These are phyloP conservation scores for Thera obeliscata DNA, from an alignment of 2,888 invertebrate genomes.

Conservation along the genomic window DNA sequence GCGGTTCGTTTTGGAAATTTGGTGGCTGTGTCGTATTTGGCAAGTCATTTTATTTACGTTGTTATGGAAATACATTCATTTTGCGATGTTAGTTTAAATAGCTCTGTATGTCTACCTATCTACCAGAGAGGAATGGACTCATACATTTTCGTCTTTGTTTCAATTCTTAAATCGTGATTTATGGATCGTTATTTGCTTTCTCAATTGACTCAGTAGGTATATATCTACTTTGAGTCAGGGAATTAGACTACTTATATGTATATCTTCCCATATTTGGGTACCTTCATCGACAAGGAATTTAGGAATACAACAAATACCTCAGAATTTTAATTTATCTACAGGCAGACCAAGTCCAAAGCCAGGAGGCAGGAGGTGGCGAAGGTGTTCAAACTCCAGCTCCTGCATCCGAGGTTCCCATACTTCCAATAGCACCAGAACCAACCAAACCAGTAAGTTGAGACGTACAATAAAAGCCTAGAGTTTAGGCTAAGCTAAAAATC, in stretches of 20 bases:
- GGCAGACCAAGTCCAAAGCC: conserved; percentile 46
- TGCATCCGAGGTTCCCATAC: neutral
- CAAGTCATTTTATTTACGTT: conserved; percentile 24
- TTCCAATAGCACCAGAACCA: conserved; percentile 5
- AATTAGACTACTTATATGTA: too few relatives aligned
- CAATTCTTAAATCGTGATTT: too few relatives aligned
- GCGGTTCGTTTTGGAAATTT: conserved; percentile 23
- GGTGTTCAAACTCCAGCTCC: conserved; percentile 24
- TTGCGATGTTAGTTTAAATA: conserved; percentile 16
- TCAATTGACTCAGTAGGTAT: too few relatives aligned
- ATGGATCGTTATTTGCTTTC: too few relatives aligned
- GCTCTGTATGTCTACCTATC: neutral
- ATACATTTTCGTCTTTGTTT: too few relatives aligned
- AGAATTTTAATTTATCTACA: conserved; percentile 20
- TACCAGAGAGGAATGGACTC: too few relatives aligned
- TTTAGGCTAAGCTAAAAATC: too few relatives aligned
- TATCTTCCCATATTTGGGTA: too few relatives aligned
- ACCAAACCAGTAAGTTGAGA: conserved; percentile 25
- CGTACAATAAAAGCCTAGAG: neutral
- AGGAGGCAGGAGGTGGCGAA: conserved; percentile 51
- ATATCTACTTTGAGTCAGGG: too few relatives aligned
- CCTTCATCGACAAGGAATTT: too few relatives aligned
- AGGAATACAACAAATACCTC: neutral
- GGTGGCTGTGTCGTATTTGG: conserved; percentile 24
- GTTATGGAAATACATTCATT: conserved; percentile 7